Evolutionary conservation across 1,140 invertebrate genomes (phyloP).

Genomic region (Neodiprion virginianus): DNA sequence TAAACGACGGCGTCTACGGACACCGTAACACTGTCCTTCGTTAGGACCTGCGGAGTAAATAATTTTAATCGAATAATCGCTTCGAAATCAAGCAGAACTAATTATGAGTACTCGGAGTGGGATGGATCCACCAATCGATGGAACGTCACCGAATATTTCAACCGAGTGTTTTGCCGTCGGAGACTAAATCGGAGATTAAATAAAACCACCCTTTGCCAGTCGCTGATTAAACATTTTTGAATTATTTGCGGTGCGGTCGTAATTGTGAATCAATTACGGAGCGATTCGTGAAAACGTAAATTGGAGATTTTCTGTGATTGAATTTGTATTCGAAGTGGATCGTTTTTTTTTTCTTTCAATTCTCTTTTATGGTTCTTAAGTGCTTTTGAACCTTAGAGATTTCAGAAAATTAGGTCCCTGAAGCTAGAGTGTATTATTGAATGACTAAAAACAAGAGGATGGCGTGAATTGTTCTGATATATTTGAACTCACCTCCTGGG

Average conservation of each 20-base stretch:
- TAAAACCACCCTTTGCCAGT: neutral
- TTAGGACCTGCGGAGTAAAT: conserved; percentile 75
- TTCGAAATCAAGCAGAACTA: neutral
- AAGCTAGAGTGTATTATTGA: too few species aligned
- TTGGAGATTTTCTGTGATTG: conserved; percentile 14
- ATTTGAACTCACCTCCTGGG: conserved; percentile 81
- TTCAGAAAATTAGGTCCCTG: too few species aligned
- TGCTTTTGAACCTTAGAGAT: too few species aligned
- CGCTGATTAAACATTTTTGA: too few species aligned
- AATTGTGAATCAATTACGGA: too few species aligned
- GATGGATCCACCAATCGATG: neutral
- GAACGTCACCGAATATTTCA: conserved; percentile 1
- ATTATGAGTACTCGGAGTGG: neutral
- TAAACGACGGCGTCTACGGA: conserved; percentile 95
- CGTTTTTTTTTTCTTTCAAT: too few species aligned
- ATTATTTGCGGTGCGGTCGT: too few species aligned
- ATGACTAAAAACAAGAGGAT: too few species aligned
- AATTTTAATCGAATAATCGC: conserved; percentile 10
- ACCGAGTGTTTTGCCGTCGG: conserved; percentile 9
- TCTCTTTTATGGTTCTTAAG: too few species aligned
- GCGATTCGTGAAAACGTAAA: too few species aligned
- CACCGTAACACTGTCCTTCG: conserved; percentile 94
- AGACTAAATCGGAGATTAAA: neutral
- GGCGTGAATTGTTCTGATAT: neutral
- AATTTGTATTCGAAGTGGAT: neutral